Conservation (phyloP, 2,888 invertebrate genomes). For the Scaptomyza parva region DNA sequence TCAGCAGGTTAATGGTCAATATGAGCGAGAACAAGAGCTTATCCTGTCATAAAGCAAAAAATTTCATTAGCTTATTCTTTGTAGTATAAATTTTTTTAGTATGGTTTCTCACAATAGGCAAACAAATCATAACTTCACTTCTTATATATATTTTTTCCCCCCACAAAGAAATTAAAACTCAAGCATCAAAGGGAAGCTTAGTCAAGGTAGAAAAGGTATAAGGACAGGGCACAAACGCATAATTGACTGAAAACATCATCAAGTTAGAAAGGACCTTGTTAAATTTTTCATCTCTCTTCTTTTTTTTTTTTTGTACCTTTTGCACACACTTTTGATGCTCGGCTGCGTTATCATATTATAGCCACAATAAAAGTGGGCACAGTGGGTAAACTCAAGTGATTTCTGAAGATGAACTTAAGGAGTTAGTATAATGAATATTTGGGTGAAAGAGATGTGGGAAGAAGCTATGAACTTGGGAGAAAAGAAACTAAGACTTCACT, state of each 20-base stretch:
- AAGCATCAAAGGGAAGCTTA: conserved; percentile 58
- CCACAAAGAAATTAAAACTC: conserved; percentile 61
- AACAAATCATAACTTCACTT: conserved; percentile 52
- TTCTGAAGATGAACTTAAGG: neutral
- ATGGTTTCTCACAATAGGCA: conserved; percentile 23
- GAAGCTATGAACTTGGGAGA: neutral
- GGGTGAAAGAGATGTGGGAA: neutral
- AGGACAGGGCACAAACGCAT: conserved; percentile 43
- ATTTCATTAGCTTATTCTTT: conserved; percentile 49
- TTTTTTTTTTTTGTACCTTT: conserved; percentile 7
- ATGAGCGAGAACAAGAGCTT: conserved; percentile 95
- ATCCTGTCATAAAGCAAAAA: conserved; percentile 86
- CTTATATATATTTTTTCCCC: conserved; percentile 7
- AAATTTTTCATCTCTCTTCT: conserved; percentile 8
- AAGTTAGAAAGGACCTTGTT: conserved; percentile 41
- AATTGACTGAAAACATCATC: conserved; percentile 74
- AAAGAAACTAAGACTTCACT: no score
- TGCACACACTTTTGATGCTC: conserved; percentile 11
- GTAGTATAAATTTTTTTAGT: conserved; percentile 1
- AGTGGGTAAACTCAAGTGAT: conserved; percentile 27
- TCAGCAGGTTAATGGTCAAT: conserved; percentile 90
- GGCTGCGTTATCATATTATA: conserved; percentile 48
- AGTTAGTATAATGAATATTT: neutral
- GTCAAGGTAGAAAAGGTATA: conserved; percentile 2
- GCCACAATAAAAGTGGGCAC: conserved; percentile 29